Conservation (phyloP, 2,888 invertebrate genomes). For the Hirtodrosophila confusa region DNA sequence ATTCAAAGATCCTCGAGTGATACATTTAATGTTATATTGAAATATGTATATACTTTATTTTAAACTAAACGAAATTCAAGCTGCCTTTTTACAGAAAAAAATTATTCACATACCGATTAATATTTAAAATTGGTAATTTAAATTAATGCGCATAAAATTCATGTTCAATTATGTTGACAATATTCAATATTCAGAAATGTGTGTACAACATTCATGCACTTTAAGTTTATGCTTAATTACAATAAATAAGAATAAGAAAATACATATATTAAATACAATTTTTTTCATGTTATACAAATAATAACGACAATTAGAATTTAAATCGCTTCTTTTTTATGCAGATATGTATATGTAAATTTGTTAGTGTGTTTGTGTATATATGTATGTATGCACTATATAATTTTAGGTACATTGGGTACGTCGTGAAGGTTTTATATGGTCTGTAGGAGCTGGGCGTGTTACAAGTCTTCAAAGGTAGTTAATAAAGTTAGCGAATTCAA, state of each 20-base stretch:
- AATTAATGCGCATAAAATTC: constrained; percentile 35
- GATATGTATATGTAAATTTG: constrained; percentile 35
- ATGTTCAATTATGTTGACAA: constrained; percentile 23
- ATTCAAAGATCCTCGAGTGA: too few species aligned
- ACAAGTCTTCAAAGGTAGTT: constrained; percentile 27
- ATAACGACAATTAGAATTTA: constrained; percentile 56
- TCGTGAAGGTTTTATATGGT: constrained; percentile 55
- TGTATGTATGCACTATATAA: constrained; percentile 35
- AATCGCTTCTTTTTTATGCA: constrained; percentile 33
- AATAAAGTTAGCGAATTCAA: constrained; percentile 17
- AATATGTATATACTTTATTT: constrained; percentile 65
- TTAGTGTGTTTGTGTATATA: constrained; percentile 32
- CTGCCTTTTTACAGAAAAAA: constrained; percentile 68
- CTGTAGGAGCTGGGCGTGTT: constrained; percentile 33
- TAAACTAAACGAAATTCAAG: constrained; percentile 70
- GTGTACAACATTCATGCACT: constrained; percentile 27
- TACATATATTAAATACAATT: constrained; percentile 51
- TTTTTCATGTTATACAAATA: constrained; percentile 53
- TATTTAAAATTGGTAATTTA: constrained; percentile 39
- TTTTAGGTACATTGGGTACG: constrained; percentile 73
- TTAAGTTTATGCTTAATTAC: constrained; percentile 62
- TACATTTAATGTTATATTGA: constrained; percentile 13
- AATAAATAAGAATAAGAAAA: constrained; percentile 74
- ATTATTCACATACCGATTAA: constrained; percentile 56
- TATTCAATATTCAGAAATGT: constrained; percentile 14